Evolutionary conservation across 2,888 invertebrate genomes (phyloP), one percentile per base, ranked within the genome.

Genomic region (Euzophera pinguis): DNA sequence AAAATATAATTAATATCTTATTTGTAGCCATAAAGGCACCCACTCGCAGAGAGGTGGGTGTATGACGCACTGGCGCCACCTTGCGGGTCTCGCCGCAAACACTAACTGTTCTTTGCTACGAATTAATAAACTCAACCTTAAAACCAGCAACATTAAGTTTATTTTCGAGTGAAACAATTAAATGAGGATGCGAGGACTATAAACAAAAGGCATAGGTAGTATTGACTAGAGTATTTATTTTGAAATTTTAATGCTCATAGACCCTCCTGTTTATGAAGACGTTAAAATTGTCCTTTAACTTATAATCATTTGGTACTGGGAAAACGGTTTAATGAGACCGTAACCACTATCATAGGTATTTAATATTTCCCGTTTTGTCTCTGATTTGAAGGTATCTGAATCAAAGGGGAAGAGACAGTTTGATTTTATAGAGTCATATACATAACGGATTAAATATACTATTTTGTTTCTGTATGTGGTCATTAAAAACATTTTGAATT

Each of bases 51-150:
- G 55, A 55, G 50, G 61, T 76, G 73, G 72, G 71, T 69, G 67
- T 64, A 60, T 69, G 65, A 60, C 66, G 63, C 59, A 60, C 50
- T 56, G 65, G 67, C 72, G 75, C 74, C 75, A 69, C 69, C 72
- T 71, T 64, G 62, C 58, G 63, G 57, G 53, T 55, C 58, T 53
- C 55, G 58, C 61, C 65, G 57, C 63, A 66, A 57, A 60, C 51
- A 61, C 52, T 59, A 64, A 66, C 63, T 61, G 58, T 59, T 65
- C 63, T 67, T 70, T 66, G 67, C 65, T 64, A 60, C 55, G 57
- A 60, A 41, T 56, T 57, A 60, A 43, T 12, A 6, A 17, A 14
- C 5, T 27, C 14, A 5, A 41, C 49, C 49, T 50, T 50, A 39
- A 41, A 6, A 3, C 10, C 13, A 10, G 29, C 5, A 0, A 5